These are phyloP conservation scores for Paramisgurnus dabryanus DNA, from an alignment of 2,113 vertebrate species.

Conservation along the genomic window DNA sequence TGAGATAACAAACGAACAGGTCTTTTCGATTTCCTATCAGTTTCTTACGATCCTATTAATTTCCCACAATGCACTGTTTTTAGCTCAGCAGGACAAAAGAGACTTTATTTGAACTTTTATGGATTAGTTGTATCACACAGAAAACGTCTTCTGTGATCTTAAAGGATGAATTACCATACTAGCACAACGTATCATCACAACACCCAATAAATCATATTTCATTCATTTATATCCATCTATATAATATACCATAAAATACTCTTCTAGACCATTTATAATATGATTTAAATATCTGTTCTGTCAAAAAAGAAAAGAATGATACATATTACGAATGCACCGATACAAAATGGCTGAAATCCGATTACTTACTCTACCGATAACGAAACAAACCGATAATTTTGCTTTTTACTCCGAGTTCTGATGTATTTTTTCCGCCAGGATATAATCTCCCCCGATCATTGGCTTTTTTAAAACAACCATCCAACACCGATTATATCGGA, in stretches of 20 bases:
- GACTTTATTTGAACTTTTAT: not conserved
- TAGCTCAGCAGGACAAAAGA: not conserved
- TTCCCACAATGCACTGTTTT: not conserved
- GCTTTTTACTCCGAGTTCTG: no score
- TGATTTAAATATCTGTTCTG: conserved; percentile 36
- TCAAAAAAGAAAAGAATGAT: conserved; percentile 39
- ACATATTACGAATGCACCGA: no score
- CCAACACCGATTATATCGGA: no score
- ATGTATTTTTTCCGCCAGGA: no score
- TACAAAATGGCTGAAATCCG: no score
- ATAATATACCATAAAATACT: conserved; percentile 49
- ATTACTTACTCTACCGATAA: no score
- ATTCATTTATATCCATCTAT: conserved; percentile 33
- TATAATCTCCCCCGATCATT: no score
- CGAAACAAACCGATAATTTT: no score
- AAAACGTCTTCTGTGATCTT: conserved; percentile 18
- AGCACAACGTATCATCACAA: conserved; percentile 44
- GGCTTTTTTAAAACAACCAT: no score
- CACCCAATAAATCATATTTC: conserved; percentile 46
- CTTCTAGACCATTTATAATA: conserved; percentile 44
- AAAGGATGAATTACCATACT: conserved; percentile 24
- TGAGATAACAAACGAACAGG: not conserved
- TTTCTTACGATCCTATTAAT: not conserved
- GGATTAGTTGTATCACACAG: not conserved
- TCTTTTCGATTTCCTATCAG: not conserved